Evolutionary conservation across 2,888 invertebrate species (phyloP).

Genomic region (Seladonia tumulorum): DNA sequence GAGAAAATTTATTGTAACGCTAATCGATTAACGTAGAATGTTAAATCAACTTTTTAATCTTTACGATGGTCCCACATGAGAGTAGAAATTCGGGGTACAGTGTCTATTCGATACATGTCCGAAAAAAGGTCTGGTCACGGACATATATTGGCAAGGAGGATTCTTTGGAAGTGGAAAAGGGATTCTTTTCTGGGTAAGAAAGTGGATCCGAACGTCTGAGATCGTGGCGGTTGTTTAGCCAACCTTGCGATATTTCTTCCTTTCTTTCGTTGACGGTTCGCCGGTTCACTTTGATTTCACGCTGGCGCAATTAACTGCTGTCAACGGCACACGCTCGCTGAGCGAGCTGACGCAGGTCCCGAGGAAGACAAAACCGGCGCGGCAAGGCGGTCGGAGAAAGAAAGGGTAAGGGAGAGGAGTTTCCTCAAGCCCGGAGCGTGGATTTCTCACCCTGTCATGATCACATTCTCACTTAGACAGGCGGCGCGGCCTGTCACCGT

Average conservation of each 20-base stretch:
- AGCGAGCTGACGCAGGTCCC: constrained; percentile 29
- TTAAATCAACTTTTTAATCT: too few species aligned
- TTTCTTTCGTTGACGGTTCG: constrained; percentile 5
- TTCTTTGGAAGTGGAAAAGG: too few species aligned
- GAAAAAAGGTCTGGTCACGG: too few species aligned
- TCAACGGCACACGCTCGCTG: constrained; percentile 72
- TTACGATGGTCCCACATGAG: too few species aligned
- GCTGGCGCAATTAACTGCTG: constrained; percentile 75
- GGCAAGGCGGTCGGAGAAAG: neutral
- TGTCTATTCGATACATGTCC: too few species aligned
- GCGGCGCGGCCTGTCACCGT: constrained; percentile 26
- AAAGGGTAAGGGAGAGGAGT: constrained; percentile 30
- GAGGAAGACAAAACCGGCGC: constrained; percentile 22
- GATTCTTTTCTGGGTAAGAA: neutral
- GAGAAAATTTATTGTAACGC: neutral
- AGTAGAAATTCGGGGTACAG: too few species aligned
- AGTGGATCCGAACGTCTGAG: neutral
- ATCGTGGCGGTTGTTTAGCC: constrained; percentile 41
- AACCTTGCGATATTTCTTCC: constrained; percentile 37
- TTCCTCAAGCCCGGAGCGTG: constrained; percentile 40
- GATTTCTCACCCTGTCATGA: constrained; percentile 50
- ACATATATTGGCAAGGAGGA: too few species aligned
- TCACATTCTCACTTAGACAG: constrained; percentile 55
- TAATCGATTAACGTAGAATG: too few species aligned
- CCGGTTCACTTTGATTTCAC: constrained; percentile 59